phyloP scores from a whole-genome alignment of 2,113 vertebrate species.

The Forbesichthys papilliferus region DNA sequence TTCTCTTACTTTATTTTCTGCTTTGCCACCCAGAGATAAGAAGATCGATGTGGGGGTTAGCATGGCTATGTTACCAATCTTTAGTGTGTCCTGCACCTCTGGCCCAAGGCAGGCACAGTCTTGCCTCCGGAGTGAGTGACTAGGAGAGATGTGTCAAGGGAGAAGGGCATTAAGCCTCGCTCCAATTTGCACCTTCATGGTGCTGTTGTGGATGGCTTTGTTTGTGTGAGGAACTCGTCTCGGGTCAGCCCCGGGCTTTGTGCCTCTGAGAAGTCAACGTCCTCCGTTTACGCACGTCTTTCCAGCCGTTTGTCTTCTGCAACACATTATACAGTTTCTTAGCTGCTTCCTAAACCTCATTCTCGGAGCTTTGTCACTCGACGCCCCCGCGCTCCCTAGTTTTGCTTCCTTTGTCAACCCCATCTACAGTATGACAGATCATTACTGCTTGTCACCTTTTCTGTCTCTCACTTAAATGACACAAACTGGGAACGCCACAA shows the following conservation, averaged over 20 bases:
- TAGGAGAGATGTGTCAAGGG: neutral
- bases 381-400: neutral
- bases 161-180: neutral
- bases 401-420: neutral
- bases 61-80: neutral
- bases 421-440: neutral
- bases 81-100: slow-evolving; percentile 3
- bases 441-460: slow-evolving; percentile 5
- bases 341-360: neutral
- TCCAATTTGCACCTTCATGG: too few relatives aligned
- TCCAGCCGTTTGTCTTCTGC: neutral
- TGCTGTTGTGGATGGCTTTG: too few relatives aligned
- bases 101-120: neutral
- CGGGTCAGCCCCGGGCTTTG: slow-evolving; percentile 31
- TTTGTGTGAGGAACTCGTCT: too few relatives aligned
- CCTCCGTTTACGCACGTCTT: neutral
- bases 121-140: neutral
- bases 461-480: slow-evolving; percentile 13
- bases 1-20: slow-evolving; percentile 2
- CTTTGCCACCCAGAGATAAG: slow-evolving; percentile 11
- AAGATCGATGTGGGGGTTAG: slow-evolving; percentile 1
- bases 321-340: neutral
- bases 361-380: slow-evolving; percentile 12
- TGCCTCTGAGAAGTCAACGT: slow-evolving; percentile 43
- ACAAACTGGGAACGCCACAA: slow-evolving; percentile 9